A percentile compares a stretch with the other conserved stretches of the same genome.
Conservation (phyloP, 1,140 invertebrate genomes). For the Solen grandis region DNA sequence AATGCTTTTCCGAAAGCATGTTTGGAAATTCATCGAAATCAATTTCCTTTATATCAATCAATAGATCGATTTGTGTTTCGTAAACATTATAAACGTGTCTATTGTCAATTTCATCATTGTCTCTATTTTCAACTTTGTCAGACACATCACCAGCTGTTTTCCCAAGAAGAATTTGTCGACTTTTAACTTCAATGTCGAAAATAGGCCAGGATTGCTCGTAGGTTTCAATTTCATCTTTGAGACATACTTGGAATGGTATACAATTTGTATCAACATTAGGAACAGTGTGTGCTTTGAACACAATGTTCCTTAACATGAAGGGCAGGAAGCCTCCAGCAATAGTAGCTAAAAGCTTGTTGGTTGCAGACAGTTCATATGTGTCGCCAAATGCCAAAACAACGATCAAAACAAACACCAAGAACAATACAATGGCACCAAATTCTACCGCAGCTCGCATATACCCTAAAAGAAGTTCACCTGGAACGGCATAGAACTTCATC, state of each 20-base stretch:
- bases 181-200: constrained; percentile 35
- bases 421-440: constrained; percentile 32
- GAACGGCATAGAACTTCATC: constrained; percentile 31
- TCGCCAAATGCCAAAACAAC: too few relatives aligned
- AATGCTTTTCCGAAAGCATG: too few relatives aligned
- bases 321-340: constrained; percentile 57
- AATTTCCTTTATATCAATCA: too few relatives aligned
- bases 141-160: too few relatives aligned
- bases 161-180: too few relatives aligned
- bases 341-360: constrained; percentile 51
- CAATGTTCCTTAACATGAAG: constrained; percentile 49
- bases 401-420: too few relatives aligned
- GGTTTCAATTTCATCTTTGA: constrained; percentile 11
- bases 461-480: constrained; percentile 20
- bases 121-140: too few relatives aligned
- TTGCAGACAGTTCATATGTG: constrained; percentile 48
- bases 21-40: too few relatives aligned
- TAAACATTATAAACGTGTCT: too few relatives aligned
- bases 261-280: constrained; percentile 9
- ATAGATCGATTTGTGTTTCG: too few relatives aligned
- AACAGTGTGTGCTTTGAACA: constrained; percentile 22
- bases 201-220: constrained; percentile 38
- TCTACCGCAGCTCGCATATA: constrained; percentile 27
- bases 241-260: constrained; percentile 28
- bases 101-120: too few relatives aligned